These are phyloP conservation scores for Cyaniris semiargus DNA, from an alignment of 2,888 invertebrate species.

Conservation along the genomic window DNA sequence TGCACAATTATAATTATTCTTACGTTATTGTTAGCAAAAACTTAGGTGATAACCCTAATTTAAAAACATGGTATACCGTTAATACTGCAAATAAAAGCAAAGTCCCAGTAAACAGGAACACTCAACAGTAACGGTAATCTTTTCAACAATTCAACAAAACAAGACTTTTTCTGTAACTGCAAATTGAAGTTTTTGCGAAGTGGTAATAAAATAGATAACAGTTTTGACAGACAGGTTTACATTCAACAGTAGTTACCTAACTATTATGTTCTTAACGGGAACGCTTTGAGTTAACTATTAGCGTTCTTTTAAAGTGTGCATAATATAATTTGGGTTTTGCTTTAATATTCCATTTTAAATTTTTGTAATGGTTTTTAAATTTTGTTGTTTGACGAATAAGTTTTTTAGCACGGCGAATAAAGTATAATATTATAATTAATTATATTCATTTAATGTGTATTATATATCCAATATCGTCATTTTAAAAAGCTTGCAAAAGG, in stretches of 20 bases:
- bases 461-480: no score
- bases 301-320: neutral
- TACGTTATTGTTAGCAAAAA: neutral
- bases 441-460: no score
- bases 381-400: neutral
- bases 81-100: neutral
- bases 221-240: conserved; percentile 7
- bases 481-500: neutral
- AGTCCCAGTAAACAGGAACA: neutral
- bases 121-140: neutral
- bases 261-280: neutral
- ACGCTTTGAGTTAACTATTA: neutral
- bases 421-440: no score
- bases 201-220: conserved; percentile 9
- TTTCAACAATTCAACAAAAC: conserved; percentile 14
- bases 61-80: conserved; percentile 12
- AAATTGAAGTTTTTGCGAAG: conserved; percentile 12
- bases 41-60: neutral
- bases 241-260: conserved; percentile 16
- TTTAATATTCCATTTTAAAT: no score
- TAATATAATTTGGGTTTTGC: neutral
- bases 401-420: neutral
- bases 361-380: no score
- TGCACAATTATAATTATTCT: neutral
- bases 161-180: conserved; percentile 5